Evolutionary conservation across 2,113 vertebrate species (phyloP).

Genomic region (Sturnira hondurensis): DNA sequence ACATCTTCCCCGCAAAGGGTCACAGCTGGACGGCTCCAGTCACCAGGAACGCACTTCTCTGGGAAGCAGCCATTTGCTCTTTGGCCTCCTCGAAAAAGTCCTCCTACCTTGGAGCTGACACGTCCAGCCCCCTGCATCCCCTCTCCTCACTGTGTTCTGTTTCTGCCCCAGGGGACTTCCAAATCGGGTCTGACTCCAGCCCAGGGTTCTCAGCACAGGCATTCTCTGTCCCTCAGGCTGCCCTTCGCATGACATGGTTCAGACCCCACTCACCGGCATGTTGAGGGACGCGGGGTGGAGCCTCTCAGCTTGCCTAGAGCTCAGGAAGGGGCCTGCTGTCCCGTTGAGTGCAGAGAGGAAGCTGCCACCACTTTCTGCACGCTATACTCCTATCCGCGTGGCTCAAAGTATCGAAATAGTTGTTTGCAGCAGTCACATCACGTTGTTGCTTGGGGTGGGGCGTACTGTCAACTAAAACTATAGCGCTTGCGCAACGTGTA

Average conservation of each 20-base stretch:
- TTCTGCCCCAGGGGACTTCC: not conserved
- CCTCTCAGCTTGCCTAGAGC: not conserved
- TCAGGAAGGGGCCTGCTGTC: not conserved
- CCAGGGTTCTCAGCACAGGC: not conserved
- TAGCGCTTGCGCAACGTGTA: not conserved
- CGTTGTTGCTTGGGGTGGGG: not conserved
- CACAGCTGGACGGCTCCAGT: not conserved
- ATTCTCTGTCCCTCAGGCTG: not conserved
- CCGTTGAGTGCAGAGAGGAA: not conserved
- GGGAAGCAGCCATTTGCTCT: not conserved
- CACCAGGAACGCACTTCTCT: not conserved
- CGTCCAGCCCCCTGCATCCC: not conserved
- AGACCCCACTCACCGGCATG: constrained; percentile 10
- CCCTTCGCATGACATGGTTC: not conserved
- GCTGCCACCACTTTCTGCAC: not conserved
- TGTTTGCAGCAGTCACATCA: not conserved
- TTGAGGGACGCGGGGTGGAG: not conserved
- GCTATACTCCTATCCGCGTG: not conserved
- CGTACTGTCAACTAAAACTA: constrained; percentile 33
- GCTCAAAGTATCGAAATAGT: not conserved
- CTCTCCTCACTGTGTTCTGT: not conserved
- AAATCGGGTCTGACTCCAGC: not conserved
- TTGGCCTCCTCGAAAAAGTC: not conserved
- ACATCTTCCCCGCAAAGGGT: not conserved
- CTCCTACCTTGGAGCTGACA: not conserved